Conservation (phyloP, 2,113 vertebrate genomes). For the Nymphicus hollandicus region DNA sequence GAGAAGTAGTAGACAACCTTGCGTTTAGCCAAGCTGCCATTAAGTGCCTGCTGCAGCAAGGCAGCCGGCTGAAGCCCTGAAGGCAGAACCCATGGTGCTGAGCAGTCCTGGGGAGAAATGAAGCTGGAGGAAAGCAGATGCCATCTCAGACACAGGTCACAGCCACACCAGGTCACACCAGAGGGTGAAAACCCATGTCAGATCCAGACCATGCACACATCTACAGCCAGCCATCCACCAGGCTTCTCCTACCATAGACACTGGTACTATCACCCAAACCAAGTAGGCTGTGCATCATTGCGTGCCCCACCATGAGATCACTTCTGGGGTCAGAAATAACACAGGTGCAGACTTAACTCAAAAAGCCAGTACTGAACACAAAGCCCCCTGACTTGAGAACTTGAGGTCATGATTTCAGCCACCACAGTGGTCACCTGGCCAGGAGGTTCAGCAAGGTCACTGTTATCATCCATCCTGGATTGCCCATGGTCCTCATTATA, state of each 20-base stretch:
- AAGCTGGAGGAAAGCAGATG: background rate
- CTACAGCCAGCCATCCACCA: background rate
- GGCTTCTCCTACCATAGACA: background rate
- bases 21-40: background rate
- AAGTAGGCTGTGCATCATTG: accelerated
- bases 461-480: background rate
- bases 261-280: accelerated
- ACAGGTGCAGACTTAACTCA: background rate
- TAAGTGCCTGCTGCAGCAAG: background rate
- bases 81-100: background rate
- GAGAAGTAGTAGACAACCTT: background rate
- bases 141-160: background rate
- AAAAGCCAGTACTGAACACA: background rate
- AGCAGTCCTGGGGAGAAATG: background rate
- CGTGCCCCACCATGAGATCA: accelerated
- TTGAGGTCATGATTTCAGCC: background rate
- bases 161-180: accelerated
- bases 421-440: background rate
- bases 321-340: background rate
- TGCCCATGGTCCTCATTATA: background rate
- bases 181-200: accelerated
- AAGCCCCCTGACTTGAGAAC: background rate
- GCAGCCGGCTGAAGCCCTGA: background rate
- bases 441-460: background rate
- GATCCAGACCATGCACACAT: accelerated